phyloP scores from a whole-genome alignment of 2,888 invertebrate species.

The Disparrhopalites patrizii region DNA sequence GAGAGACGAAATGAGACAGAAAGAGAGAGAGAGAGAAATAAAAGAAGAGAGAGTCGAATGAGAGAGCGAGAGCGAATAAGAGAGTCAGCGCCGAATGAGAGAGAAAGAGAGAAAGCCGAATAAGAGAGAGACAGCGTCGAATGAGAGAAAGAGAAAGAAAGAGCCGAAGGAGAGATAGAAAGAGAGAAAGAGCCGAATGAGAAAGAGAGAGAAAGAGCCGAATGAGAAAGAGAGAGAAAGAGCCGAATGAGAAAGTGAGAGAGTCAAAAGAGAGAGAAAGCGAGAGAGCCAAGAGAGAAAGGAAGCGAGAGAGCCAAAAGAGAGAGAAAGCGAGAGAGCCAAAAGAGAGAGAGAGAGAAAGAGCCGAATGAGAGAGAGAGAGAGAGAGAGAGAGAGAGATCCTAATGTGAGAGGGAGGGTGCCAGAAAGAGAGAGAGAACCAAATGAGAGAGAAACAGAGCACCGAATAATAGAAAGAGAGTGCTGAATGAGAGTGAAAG shows the following conservation, averaged over 20 bases:
- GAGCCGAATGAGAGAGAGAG: background rate
- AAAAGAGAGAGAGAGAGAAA: background rate
- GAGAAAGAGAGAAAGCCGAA: background rate
- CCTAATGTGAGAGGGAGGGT: too few species aligned
- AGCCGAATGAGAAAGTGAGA: background rate
- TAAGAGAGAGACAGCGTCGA: background rate
- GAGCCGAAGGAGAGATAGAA: background rate
- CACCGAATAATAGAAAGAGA: too few species aligned
- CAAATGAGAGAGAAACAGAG: too few species aligned
- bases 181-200: background rate
- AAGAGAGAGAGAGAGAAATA: too few species aligned
- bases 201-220: background rate
- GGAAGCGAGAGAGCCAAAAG: background rate
- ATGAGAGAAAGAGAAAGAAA: background rate
- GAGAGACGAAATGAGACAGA: too few species aligned
- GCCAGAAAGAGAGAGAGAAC: background rate
- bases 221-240: background rate
- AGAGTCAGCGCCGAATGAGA: background rate
- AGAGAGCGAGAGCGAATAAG: background rate
- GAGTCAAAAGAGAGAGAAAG: background rate
- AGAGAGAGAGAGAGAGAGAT: conserved; percentile 3
- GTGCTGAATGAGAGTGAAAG: too few species aligned
- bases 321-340: background rate
- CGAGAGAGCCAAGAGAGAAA: background rate
- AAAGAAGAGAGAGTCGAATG: too few species aligned